These are phyloP conservation scores for Leguminivora glycinivorella DNA, from an alignment of 1,140 invertebrate genomes.

Conservation along the genomic window DNA sequence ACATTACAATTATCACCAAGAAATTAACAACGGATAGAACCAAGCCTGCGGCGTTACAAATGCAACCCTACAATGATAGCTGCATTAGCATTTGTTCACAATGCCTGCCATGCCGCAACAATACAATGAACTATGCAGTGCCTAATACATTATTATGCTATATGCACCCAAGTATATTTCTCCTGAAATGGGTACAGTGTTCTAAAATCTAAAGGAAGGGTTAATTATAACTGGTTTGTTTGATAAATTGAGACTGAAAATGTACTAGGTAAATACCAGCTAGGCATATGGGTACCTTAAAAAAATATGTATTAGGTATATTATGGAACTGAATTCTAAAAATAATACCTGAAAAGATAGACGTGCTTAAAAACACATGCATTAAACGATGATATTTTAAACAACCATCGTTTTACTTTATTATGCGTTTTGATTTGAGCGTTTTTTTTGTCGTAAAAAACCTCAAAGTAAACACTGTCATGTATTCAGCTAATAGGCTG, in stretches of 20 bases:
- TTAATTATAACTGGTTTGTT: not conserved
- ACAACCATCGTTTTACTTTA: too few species aligned
- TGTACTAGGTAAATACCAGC: not conserved
- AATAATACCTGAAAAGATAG: too few species aligned
- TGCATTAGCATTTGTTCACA: conserved; percentile 24
- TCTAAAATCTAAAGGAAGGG: conserved; percentile 6
- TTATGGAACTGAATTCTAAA: too few species aligned
- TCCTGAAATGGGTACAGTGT: not conserved
- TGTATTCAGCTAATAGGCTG: too few species aligned
- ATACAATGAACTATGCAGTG: conserved; percentile 25
- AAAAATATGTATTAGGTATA: too few species aligned
- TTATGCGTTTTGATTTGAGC: too few species aligned
- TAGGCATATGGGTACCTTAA: too few species aligned
- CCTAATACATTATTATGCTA: conserved; percentile 20
- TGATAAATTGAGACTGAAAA: not conserved
- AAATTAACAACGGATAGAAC: conserved; percentile 9
- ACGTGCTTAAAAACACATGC: too few species aligned
- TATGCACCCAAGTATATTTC: conserved; percentile 18
- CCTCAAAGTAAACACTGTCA: too few species aligned
- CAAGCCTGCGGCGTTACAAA: not conserved
- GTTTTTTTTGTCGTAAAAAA: too few species aligned
- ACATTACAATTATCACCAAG: conserved; percentile 19
- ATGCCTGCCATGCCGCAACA: conserved; percentile 22
- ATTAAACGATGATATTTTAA: too few species aligned
- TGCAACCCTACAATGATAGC: conserved; percentile 12